Conservation (phyloP, 2,113 vertebrate species). For the Ceuthmochares aereus region DNA sequence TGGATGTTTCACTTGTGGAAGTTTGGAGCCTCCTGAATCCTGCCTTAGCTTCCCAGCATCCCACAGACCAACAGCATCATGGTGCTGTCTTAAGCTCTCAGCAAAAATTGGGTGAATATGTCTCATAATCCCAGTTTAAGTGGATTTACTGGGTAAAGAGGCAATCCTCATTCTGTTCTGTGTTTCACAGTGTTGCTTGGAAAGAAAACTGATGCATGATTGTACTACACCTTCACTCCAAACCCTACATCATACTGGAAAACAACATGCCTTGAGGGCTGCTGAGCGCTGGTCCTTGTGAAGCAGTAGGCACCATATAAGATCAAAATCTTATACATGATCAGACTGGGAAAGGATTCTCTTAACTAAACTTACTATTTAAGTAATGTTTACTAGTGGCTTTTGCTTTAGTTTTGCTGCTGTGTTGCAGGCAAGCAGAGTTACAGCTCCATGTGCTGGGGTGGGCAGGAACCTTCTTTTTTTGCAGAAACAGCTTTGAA, state of each 20-base stretch:
- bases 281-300: neutral
- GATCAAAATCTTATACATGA: neutral
- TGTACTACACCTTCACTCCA: neutral
- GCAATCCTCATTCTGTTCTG: slow-evolving; percentile 58
- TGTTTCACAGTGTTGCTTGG: neutral
- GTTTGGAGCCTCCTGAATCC: neutral
- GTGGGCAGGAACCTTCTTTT: neutral
- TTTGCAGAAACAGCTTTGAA: neutral
- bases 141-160: slow-evolving; percentile 48
- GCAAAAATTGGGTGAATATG: slow-evolving; percentile 67
- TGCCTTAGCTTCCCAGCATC: neutral
- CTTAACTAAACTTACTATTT: neutral
- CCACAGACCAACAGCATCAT: neutral
- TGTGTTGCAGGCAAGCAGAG: neutral
- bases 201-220: neutral
- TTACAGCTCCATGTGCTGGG: neutral
- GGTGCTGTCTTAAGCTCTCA: slow-evolving; percentile 29
- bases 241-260: neutral
- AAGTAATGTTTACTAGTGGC: neutral
- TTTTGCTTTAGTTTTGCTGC: neutral
- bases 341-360: neutral
- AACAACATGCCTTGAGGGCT: neutral
- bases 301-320: neutral
- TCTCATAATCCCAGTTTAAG: slow-evolving; percentile 61
- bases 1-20: neutral